phyloP scores from a whole-genome alignment of 2,888 invertebrate species.

The Apotomis capreana region DNA sequence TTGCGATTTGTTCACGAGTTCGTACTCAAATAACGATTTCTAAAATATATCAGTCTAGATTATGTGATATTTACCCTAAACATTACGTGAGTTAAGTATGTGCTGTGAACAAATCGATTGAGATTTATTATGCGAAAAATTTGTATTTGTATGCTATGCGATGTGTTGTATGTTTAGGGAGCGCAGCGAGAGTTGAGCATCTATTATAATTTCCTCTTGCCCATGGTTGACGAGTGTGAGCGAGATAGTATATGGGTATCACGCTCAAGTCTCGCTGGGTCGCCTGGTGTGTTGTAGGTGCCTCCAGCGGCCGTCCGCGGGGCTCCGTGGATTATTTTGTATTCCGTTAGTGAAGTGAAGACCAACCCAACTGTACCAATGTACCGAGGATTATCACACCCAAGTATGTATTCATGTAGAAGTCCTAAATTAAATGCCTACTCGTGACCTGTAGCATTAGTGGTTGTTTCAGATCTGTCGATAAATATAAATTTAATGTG shows the following conservation, averaged over 20 bases:
- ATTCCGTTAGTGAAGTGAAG: constrained; percentile 7
- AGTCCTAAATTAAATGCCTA: constrained; percentile 18
- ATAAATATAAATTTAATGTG: constrained; percentile 82
- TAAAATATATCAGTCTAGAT: constrained; percentile 20
- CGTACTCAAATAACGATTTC: constrained; percentile 29
- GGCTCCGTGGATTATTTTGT: constrained; percentile 20
- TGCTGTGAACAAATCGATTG: constrained; percentile 35
- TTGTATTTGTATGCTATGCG: constrained; percentile 33
- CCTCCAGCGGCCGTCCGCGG: constrained; percentile 2
- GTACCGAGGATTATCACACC: constrained; percentile 17
- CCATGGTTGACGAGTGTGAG: not conserved
- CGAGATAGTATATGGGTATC: not conserved
- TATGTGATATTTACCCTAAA: constrained; percentile 30
- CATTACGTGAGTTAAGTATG: constrained; percentile 32
- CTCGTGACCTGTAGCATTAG: constrained; percentile 59
- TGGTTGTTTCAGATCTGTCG: constrained; percentile 76
- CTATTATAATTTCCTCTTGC: not conserved
- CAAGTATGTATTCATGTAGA: constrained; percentile 30
- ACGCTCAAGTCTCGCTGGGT: constrained; percentile 16
- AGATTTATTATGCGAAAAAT: constrained; percentile 21
- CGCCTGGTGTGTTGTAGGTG: constrained; percentile 28
- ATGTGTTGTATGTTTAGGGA: constrained; percentile 29
- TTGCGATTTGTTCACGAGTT: constrained; percentile 61
- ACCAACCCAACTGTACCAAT: constrained; percentile 19
- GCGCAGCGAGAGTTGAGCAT: constrained; percentile 23